Percentiles rank a stretch among this genome's conserved stretches.
Conservation (phyloP, 2,888 invertebrate species). For the Odontocerum albicorne region DNA sequence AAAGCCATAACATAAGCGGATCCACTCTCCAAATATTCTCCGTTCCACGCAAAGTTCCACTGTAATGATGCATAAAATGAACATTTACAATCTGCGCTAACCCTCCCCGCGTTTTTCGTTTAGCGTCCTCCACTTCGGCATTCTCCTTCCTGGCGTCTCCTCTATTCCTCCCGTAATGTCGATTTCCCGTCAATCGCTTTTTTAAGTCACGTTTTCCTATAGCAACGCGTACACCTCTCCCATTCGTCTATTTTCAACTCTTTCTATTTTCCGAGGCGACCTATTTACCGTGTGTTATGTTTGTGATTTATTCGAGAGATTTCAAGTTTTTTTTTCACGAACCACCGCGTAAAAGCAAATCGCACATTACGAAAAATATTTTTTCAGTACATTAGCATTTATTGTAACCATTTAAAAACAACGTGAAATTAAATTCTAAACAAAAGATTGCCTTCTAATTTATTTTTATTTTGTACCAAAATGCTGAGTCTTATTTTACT, state of each 20-base stretch:
- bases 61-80: conserved; percentile 30
- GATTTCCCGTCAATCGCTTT: conserved; percentile 23
- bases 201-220: conserved; percentile 30
- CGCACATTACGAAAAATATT: too few relatives aligned
- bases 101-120: conserved; percentile 10
- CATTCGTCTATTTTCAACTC: conserved; percentile 14
- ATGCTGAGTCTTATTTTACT: too few relatives aligned
- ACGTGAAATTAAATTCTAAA: too few relatives aligned
- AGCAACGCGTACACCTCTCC: conserved; percentile 15
- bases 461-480: too few relatives aligned
- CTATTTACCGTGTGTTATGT: conserved; percentile 1
- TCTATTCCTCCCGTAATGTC: conserved; percentile 23
- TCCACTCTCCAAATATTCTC: not conserved
- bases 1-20: not conserved
- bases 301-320: too few relatives aligned
- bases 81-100: conserved; percentile 24
- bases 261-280: not conserved
- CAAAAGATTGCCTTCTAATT: too few relatives aligned
- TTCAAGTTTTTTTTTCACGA: too few relatives aligned
- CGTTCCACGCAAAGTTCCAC: not conserved
- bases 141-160: conserved; percentile 4
- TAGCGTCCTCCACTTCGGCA: conserved; percentile 1
- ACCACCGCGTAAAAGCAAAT: too few relatives aligned
- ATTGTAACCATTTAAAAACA: too few relatives aligned
- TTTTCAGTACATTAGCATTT: too few relatives aligned